These are phyloP conservation scores for Caiman crocodilus DNA, from an alignment of 2,797 vertebrate species.

Conservation along the genomic window DNA sequence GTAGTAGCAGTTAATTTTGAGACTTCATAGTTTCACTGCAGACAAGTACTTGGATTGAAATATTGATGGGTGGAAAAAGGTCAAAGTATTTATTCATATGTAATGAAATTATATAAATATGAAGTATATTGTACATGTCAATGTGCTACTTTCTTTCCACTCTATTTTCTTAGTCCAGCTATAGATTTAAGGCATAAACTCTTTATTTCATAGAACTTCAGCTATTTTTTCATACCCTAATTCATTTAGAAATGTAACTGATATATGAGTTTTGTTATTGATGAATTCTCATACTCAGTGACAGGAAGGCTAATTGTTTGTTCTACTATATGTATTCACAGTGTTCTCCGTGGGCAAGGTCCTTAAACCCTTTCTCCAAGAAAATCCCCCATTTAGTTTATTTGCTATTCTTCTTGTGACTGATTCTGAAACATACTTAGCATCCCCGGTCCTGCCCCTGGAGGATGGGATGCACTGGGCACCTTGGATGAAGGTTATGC, in stretches of 20 bases:
- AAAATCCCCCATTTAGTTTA: neutral
- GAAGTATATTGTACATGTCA: neutral
- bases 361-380: conserved; percentile 8
- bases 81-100: conserved; percentile 33
- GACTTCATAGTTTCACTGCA: neutral
- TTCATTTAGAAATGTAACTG: conserved; percentile 38
- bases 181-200: neutral
- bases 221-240: conserved; percentile 37
- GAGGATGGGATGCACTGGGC: neutral
- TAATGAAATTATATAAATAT: neutral
- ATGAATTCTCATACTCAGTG: conserved; percentile 2
- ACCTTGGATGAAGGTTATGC: neutral
- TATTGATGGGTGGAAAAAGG: conserved; percentile 10
- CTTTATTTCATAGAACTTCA: conserved; percentile 30
- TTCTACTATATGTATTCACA: neutral
- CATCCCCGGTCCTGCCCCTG: neutral
- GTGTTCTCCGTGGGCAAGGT: conserved; percentile 14
- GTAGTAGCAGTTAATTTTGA: conserved; percentile 26
- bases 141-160: neutral
- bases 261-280: conserved; percentile 14
- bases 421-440: neutral
- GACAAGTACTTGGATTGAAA: conserved; percentile 8
- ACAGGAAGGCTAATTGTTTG: conserved; percentile 12
- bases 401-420: neutral
- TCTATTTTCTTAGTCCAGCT: neutral